Evolutionary conservation across 2,888 invertebrate species (phyloP).

Genomic region (Zygothrica quintamaculata): DNA sequence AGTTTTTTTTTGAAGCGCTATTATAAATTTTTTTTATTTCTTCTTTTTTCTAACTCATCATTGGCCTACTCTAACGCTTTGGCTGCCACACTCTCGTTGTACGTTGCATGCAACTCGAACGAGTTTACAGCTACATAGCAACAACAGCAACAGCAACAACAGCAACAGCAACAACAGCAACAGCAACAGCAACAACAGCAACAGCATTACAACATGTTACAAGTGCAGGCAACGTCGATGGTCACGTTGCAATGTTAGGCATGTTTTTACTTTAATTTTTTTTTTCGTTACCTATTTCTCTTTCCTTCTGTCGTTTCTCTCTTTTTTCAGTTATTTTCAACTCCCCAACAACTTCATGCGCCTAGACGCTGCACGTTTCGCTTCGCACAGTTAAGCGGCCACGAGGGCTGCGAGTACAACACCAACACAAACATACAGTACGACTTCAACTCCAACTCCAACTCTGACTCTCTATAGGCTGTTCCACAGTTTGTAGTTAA

Average conservation of each 20-base stretch:
- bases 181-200: slow-evolving; percentile 37
- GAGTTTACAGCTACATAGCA: slow-evolving; percentile 69
- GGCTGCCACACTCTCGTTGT: slow-evolving; percentile 14
- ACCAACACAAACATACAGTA: too few relatives aligned
- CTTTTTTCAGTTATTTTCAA: neutral
- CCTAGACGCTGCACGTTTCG: slow-evolving; percentile 52
- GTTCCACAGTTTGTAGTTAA: slow-evolving; percentile 32
- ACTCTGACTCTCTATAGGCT: slow-evolving; percentile 56
- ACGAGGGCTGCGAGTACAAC: too few relatives aligned
- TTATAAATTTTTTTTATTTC: slow-evolving; percentile 27
- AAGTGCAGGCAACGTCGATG: slow-evolving; percentile 72
- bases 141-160: slow-evolving; percentile 26
- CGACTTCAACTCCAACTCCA: slow-evolving; percentile 34
- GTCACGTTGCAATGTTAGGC: slow-evolving; percentile 76
- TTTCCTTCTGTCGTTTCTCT: neutral
- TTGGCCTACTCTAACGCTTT: neutral
- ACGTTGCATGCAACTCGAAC: slow-evolving; percentile 57
- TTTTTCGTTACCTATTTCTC: neutral
- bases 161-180: slow-evolving; percentile 40
- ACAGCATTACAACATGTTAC: slow-evolving; percentile 63
- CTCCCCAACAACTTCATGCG: slow-evolving; percentile 38
- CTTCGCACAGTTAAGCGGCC: slow-evolving; percentile 46
- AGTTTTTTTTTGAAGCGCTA: slow-evolving; percentile 62
- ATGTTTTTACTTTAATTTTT: slow-evolving; percentile 23
- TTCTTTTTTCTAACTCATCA: slow-evolving; percentile 21